A percentile compares a stretch with the other conserved stretches of the same genome.
These are phyloP conservation scores for Bostrychus sinensis DNA, from an alignment of 2,113 vertebrate genomes.

Conservation along the genomic window DNA sequence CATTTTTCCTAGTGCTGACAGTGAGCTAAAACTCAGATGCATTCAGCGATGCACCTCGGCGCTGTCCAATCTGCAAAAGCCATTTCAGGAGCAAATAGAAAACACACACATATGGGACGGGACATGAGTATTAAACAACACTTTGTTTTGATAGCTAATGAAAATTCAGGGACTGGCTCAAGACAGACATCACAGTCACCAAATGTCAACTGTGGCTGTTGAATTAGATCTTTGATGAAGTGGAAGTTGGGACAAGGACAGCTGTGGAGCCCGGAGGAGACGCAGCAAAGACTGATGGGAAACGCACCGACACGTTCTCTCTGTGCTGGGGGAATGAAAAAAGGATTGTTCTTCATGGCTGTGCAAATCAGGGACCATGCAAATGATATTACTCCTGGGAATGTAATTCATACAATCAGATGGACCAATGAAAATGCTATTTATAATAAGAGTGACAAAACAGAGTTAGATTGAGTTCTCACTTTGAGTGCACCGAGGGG, in stretches of 20 bases:
- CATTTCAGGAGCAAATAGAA: constrained; percentile 48
- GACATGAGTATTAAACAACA: constrained; percentile 25
- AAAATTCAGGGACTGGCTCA: constrained; percentile 14
- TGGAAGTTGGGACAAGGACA: constrained; percentile 31
- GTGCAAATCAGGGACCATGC: constrained; percentile 47
- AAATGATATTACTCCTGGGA: constrained; percentile 49
- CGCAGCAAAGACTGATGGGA: constrained; percentile 33
- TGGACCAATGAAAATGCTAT: constrained; percentile 37
- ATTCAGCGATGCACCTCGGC: constrained; percentile 21
- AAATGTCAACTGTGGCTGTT: constrained; percentile 33
- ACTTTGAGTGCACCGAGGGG: background rate
- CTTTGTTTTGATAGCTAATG: constrained; percentile 43
- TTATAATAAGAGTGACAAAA: constrained; percentile 38
- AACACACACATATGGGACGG: background rate
- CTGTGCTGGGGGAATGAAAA: background rate
- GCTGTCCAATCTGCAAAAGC: constrained; percentile 38
- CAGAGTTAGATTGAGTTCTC: constrained; percentile 10
- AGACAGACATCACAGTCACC: constrained; percentile 1
- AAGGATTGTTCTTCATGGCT: constrained; percentile 27
- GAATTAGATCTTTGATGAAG: constrained; percentile 36
- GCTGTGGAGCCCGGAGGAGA: constrained; percentile 32
- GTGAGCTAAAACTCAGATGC: constrained; percentile 36
- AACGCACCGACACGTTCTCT: constrained; percentile 6
- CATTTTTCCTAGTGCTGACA: constrained; percentile 28
- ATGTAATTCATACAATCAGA: constrained; percentile 42